Evolutionary conservation across 2,888 invertebrate species (phyloP), one percentile per base, ranked within the genome.

Genomic region (Eudemis profundana): DNA sequence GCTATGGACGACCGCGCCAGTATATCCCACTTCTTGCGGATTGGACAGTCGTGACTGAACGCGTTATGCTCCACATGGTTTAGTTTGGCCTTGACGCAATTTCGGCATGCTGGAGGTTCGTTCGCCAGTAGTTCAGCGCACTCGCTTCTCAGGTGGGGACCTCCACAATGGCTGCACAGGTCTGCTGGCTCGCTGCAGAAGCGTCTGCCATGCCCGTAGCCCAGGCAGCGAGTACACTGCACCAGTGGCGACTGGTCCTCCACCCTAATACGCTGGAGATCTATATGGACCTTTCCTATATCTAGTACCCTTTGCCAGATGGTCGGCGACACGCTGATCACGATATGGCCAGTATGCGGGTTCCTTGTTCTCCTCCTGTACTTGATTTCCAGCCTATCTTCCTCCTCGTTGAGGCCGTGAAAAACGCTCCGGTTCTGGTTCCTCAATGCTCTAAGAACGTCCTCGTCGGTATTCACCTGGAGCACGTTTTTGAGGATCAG

Each of bases 351-450:
- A 2, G 17, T 42, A 3, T 44, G 54, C 4, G 66, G 61, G 42
- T 66, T 66, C 21, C 61, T 33, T 0, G 66, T 36, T 8, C 40
- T 63, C 12, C 40, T 17, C 27, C 15, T n/a, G n/a, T 46, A 46
- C n/a, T 23, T 46, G 2, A 46, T 19, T 3, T 44, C 44, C 7
- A 44, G 3, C 17, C 36, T 19, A 1, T 21, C 10, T 21, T 42
- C 44, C 1, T 51, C 17, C 4, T 33, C 36, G 1, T 12, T 1
- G 1, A 66, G 21, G n/a, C 29, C 40, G 12, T 36, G 21, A 1
- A 66, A 12, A 1, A 60, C 7, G 7, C 49, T 27, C 0, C 17
- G 14, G 19, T 57, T 64, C 7, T 61, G 65, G 0, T 8, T 46
- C 4, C 40, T 33, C 0, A 65, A 29, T 8, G 54, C 53, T 14